Base-by-base conservation (phyloP, 2,888 invertebrate genomes). In the Macrophya annulata region DNA sequence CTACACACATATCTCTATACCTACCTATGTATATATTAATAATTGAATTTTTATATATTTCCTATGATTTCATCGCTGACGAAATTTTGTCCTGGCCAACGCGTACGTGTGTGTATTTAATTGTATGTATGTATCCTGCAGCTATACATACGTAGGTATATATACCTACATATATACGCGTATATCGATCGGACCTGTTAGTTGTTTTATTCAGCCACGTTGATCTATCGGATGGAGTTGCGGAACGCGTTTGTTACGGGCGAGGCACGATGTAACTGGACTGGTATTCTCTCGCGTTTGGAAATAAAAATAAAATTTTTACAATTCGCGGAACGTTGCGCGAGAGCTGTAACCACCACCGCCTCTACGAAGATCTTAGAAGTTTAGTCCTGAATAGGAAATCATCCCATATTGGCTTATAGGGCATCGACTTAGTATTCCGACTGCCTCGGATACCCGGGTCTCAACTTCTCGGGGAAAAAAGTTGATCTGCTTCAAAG, bases 401-500 rank as follows among this genome's bases (percentile, higher is more conserved):
- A 83, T 71, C 68, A 68, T 55, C 68, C 85, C 85, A 51, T 85
- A 81, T 82, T 81, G 71, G 85, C 81, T 79, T 59, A 45, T 40
- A 85, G 71, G 45, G 68, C 71, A 25, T 21, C 59, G 71, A 59
- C 82, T 85, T 82, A 71, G 85, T 85, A 85, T 85, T 85, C 85
- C 40, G 48, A 85, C 68, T 81, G 81, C 77, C 15, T 71, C 82
- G 71, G 83, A 37, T 83, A 45, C 48, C 68, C 83, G 83, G 55
- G 83, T 65, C 51, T 71, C 83, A 65, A 71, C 45, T 51, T 83
- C 55, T 31, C 3, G 17, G 81, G 48, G 15, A 85, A 76, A 88
- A 88, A 88, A 87, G 87, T 84, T 79, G 85, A 86, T 85, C 85
- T 85, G 86, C 85, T 86, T 85, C 76, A 40, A 10, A 85, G 86